Percentiles rank a stretch among this genome's conserved stretches.
Evolutionary conservation across 1,140 invertebrate species (phyloP).

Genomic region (Drosophila guanche): DNA sequence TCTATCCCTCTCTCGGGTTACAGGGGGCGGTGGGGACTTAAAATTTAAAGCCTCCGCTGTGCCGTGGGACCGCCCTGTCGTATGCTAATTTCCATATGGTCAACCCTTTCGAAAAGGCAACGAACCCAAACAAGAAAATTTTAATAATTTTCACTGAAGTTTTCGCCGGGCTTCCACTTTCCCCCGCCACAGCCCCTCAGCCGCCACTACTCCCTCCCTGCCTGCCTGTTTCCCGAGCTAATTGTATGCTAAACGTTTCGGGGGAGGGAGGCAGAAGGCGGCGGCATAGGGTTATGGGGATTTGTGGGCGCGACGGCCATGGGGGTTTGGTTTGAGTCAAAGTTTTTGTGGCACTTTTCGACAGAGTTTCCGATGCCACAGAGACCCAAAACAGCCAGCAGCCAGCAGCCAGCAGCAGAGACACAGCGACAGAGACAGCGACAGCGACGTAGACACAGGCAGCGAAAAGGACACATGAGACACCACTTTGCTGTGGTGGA

Average conservation of each 20-base stretch:
- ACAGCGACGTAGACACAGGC: constrained; percentile 32
- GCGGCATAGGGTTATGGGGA: constrained; percentile 36
- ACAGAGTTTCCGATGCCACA: constrained; percentile 32
- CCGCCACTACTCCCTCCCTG: neutral
- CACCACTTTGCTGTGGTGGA: constrained; percentile 24
- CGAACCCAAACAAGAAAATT: constrained; percentile 65
- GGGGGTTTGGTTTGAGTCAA: constrained; percentile 40
- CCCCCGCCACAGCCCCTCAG: constrained; percentile 6
- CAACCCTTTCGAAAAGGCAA: constrained; percentile 68
- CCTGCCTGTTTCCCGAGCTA: constrained; percentile 64
- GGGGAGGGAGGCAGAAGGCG: constrained; percentile 15
- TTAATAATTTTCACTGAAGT: constrained; percentile 79
- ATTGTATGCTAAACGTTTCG: constrained; percentile 79
- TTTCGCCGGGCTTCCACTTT: constrained; percentile 58
- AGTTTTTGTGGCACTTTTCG: constrained; percentile 69
- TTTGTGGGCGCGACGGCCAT: constrained; percentile 36
- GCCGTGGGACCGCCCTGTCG: constrained; percentile 46
- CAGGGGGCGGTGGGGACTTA: constrained; percentile 32
- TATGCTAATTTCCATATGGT: constrained; percentile 82
- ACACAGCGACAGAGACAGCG: constrained; percentile 27
- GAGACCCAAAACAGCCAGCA: constrained; percentile 18
- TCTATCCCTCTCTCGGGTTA: neutral
- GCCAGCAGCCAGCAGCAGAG: constrained; percentile 7
- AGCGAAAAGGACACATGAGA: constrained; percentile 53
- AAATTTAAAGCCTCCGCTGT: constrained; percentile 53